Percentiles rank a stretch among this genome's conserved stretches.
Conservation (phyloP, 2,113 vertebrate genomes). For the Mesoclemmys tuberculata region DNA sequence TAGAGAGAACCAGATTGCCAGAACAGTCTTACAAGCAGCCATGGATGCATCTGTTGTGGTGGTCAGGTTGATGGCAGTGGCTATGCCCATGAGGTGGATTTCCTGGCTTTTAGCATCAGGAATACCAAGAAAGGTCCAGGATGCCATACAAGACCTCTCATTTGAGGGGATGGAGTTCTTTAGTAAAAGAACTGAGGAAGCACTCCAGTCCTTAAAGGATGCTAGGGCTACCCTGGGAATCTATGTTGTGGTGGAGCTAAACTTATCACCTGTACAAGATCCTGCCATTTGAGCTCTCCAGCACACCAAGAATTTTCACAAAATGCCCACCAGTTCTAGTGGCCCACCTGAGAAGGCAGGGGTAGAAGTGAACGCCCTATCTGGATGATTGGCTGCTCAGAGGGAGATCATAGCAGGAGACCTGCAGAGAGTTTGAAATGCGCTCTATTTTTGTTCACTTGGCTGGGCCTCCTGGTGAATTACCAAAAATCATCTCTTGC, state of each 20-base stretch:
- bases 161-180: background rate
- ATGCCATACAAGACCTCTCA: background rate
- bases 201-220: background rate
- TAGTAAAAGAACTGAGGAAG: background rate
- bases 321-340: background rate
- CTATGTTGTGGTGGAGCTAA: background rate
- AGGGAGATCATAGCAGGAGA: background rate
- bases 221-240: background rate
- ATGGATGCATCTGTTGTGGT: background rate
- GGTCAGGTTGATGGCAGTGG: background rate
- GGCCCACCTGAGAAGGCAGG: background rate
- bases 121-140: background rate
- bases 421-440: background rate
- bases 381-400: background rate
- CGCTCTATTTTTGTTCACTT: background rate
- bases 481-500: background rate
- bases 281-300: background rate
- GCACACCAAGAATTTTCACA: background rate
- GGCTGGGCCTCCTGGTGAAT: background rate
- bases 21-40: background rate
- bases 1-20: background rate
- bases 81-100: background rate
- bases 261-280: background rate
- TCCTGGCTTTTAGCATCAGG: background rate
- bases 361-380: background rate